These are phyloP conservation scores for Sthenelais limicola DNA, from an alignment of 2,888 invertebrate genomes.

Conservation along the genomic window DNA sequence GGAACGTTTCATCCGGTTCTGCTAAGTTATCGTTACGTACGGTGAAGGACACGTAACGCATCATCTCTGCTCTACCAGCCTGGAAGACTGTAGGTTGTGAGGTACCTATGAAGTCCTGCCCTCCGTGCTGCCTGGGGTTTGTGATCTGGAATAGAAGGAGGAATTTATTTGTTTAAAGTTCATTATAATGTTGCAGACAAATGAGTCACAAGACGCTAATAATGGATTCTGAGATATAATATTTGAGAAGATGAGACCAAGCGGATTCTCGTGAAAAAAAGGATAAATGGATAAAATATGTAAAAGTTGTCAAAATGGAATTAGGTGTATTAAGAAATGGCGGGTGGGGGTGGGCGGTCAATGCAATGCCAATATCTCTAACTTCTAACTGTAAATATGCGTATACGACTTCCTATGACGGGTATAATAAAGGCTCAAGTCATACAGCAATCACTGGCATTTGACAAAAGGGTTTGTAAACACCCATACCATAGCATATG, in stretches of 20 bases:
- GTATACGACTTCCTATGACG: too few relatives aligned
- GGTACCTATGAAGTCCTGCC: conserved; percentile 64
- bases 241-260: not conserved
- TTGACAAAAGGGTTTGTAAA: too few relatives aligned
- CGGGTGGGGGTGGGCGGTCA: too few relatives aligned
- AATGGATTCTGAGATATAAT: not conserved
- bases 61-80: conserved; percentile 51
- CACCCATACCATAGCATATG: too few relatives aligned
- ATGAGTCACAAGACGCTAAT: not conserved
- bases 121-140: conserved; percentile 39
- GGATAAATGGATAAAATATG: not conserved
- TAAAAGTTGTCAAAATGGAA: too few relatives aligned
- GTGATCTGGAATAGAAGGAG: conserved; percentile 35
- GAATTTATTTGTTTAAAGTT: not conserved
- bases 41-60: conserved; percentile 58
- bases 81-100: conserved; percentile 63
- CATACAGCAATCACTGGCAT: too few relatives aligned
- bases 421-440: too few relatives aligned
- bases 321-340: too few relatives aligned
- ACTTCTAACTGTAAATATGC: too few relatives aligned
- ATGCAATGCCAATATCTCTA: too few relatives aligned
- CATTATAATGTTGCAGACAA: not conserved
- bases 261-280: not conserved
- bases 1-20: conserved; percentile 63
- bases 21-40: conserved; percentile 63